Evolutionary conservation across 2,888 invertebrate species (phyloP), one percentile per base, ranked within the genome.

Genomic region (Chesias legatella): DNA sequence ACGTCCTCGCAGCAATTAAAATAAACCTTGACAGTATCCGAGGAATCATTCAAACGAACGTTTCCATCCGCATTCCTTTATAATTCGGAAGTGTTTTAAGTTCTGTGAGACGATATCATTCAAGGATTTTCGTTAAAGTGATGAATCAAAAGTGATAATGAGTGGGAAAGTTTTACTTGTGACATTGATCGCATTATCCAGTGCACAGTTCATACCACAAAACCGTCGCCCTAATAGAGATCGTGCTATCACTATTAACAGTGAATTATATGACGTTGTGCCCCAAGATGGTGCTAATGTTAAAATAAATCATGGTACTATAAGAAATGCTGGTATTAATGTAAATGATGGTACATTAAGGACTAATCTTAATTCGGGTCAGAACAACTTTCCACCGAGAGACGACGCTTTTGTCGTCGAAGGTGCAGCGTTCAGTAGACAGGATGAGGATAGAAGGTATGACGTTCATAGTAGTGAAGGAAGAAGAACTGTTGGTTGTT

Each of bases 181-280:
- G 33, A 21, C 33, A 17, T 33, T 42, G 40, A 27, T 44, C 1
- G 33, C 33, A 22, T 23, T 38, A 10, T 35, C 44, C 9, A 32
- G 26, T 37, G 53, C 48, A n/a, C 53, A 53, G 26, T 48, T n/a
- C n/a, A n/a, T 46, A 32, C 40, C 10, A 30, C 17, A 22, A 40
- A n/a, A 8, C 41, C 36, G n/a, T 26, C 36, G 3, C 28, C 27
- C 21, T n/a, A 33, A 8, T 32, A 25, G 24, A 23, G 24, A 11
- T 1, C 22, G 7, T 6, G 22, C 11, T 10, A 30, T 26, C 0
- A 32, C 22, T 8, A n/a, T 22, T 1, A 13, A 13, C 9, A n/a
- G n/a, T 17, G 27, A 28, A 5, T n/a, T n/a, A n/a, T 17, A 17
- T 5, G 13, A 17, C 13, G 5, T 5, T 5, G 13, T 17, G 13